A percentile compares a stretch with the other conserved stretches of the same genome.
phyloP scores from a whole-genome alignment of 2,113 vertebrate species.

The Rhineura floridana region DNA sequence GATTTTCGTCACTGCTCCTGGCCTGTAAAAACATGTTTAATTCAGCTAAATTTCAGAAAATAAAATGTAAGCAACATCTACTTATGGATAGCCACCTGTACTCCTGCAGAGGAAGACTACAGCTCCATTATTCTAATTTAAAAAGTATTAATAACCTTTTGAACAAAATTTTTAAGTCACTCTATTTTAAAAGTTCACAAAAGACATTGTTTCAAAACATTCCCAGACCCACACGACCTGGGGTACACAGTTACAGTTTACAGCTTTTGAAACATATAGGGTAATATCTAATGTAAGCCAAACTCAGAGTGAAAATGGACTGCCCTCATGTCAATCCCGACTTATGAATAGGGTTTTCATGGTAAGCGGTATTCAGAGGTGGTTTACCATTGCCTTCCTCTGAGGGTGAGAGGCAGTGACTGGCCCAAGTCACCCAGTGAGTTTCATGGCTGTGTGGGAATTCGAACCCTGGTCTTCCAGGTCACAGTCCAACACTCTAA shows the following conservation, averaged over 20 bases:
- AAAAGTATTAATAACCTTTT: neutral
- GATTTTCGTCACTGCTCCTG: neutral
- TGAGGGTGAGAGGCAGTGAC: too few relatives aligned
- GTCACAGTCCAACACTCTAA: too few relatives aligned
- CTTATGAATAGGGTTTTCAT: too few relatives aligned
- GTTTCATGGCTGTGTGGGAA: too few relatives aligned
- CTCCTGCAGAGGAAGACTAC: rapidly evolving
- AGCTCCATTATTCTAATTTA: neutral
- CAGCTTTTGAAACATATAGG: neutral
- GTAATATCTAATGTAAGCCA: too few relatives aligned
- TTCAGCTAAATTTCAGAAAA: neutral
- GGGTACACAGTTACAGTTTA: neutral
- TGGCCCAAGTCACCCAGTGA: too few relatives aligned
- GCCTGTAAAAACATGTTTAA: neutral
- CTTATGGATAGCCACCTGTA: neutral
- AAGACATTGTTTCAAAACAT: neutral
- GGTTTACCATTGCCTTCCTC: too few relatives aligned
- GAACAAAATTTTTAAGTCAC: neutral
- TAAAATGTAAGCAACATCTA: neutral
- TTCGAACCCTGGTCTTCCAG: too few relatives aligned
- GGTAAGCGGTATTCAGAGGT: too few relatives aligned
- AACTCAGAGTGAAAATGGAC: too few relatives aligned
- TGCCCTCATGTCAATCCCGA: too few relatives aligned
- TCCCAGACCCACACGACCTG: too few relatives aligned
- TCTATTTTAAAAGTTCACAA: neutral